A percentile compares a stretch with the other conserved stretches of the same genome.
These are phyloP conservation scores for Corynorhinus townsendii DNA, from an alignment of 2,113 vertebrate species.

Conservation along the genomic window DNA sequence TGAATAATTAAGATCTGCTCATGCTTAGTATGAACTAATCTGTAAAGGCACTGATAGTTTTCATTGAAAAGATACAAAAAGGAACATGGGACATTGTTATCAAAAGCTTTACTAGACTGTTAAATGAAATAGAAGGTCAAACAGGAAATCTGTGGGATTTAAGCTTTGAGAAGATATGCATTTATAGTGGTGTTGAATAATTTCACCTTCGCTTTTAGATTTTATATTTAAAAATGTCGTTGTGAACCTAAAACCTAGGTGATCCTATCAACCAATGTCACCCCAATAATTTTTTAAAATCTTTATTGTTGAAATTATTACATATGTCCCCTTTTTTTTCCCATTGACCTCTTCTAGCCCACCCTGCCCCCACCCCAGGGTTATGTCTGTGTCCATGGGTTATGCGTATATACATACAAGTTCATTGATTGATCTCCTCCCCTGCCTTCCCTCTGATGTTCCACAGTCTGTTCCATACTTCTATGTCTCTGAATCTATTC, in stretches of 20 bases:
- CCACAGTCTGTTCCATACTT: no score
- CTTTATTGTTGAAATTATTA: no score
- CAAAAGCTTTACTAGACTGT: neutral
- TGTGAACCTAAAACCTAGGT: neutral
- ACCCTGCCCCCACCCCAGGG: no score
- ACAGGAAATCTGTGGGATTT: neutral
- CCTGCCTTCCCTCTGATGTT: no score
- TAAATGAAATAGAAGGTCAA: conserved; percentile 44
- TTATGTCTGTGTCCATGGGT: no score
- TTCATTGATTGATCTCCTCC: no score
- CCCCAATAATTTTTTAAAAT: no score
- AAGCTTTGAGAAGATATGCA: neutral
- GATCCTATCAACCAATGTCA: no score
- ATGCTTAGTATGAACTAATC: neutral
- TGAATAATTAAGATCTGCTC: conserved; percentile 49
- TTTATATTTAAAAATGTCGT: neutral
- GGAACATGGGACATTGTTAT: neutral
- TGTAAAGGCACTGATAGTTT: neutral
- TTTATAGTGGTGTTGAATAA: neutral
- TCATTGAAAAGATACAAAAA: conserved; percentile 23
- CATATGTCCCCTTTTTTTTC: no score
- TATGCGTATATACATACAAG: no score
- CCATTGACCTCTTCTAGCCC: no score
- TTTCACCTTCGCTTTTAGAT: conserved; percentile 19
- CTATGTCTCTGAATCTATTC: no score